Evolutionary conservation across 1,140 invertebrate species (phyloP), one percentile per base, ranked within the genome.

Genomic region (Physella acuta): DNA sequence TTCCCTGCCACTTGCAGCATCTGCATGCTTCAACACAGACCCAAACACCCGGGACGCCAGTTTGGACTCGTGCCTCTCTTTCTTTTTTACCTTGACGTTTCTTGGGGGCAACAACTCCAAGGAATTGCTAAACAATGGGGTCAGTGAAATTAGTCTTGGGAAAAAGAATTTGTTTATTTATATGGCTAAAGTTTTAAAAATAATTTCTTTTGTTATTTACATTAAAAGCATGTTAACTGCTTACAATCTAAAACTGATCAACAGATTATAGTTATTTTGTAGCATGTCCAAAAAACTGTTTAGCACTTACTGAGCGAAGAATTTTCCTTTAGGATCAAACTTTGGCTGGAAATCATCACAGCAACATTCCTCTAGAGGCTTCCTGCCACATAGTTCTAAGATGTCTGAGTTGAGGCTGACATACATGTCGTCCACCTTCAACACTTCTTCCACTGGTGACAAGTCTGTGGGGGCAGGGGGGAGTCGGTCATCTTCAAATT

Each of bases 321-420:
- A 68, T 1, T 37, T 39, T 20, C 66, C 66, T 26, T 36, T 24
- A 3, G 39, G 36, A 11, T 59, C 56, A 49, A 68, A 60, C 56
- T 68, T 68, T 17, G 66, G 56, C 39, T 44, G 55, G 37, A 44
- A 59, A 24, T 60, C 56, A 30, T 68, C 66, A 60, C 66, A 68
- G 33, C 16, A 20, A 44, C 66, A 68, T 28, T 68, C 66, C 33
- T 60, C 66, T 8, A 60, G 14, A 11, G 66, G 30, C 16, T 44
- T 59, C 34, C 26, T 3, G 8, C 36, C 55, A 44, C 36, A 59
- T 20, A 56, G n/a, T 36, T 68, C 53, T 28, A 58, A 34, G 30
- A 37, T 59, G 24, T 68, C 65, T 24, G 63, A 53, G 31, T 55
- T 53, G 1, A 55, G 34, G 51, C 28, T 66, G 11, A 34, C 33